Evolutionary conservation across 2,888 invertebrate genomes (phyloP), one percentile per base, ranked within the genome.

Genomic region (Palloptera scutellata): DNA sequence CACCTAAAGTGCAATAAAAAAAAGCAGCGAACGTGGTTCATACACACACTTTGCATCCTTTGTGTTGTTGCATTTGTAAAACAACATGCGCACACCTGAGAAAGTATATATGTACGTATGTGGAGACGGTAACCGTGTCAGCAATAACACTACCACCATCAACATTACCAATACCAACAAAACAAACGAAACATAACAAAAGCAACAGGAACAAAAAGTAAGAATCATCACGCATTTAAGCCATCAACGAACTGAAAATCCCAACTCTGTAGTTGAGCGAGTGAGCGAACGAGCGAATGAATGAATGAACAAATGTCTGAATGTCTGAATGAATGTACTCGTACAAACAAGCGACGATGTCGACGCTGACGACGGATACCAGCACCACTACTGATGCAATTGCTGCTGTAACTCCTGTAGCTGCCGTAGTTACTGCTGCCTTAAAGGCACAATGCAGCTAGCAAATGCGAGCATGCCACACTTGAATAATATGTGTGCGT

Each of bases 1-100:
- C 55, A 55, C 55, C 64, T 54, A 30, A 53, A 67, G 66, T 62
- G 66, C 62, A 62, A 67, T 62, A 62, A 67, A 67, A 62, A 62
- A 64, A 45, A 45, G 10, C 2, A 48, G 48, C 10, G 1, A 4
- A 48, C 13, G 13, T 8, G 15, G 15, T 61, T 54, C 54, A 48
- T 62, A 13, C 60, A 63, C 52, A 41, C 60, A 55, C 54, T 58
- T 17, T 11, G 67, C 60, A 48, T 41, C 55, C 45, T 59, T 54
- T 52, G 54, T 69, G 40, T 58, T 51, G 51, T 41, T 12, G 12
- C 45, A 54, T 42, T 53, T 45, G 48, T 11, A 4, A 3, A 10
- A 15, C 48, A 11, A 19, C 20, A 54, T n/a, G 12, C 19, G 6
- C 54, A 12, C 17, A 2, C 11, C 6, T 19, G 11, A n/a, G 12